A percentile compares a stretch with the other conserved stretches of the same genome.
phyloP scores from a whole-genome alignment of 2,888 invertebrate genomes.

The Acleris emargana region DNA sequence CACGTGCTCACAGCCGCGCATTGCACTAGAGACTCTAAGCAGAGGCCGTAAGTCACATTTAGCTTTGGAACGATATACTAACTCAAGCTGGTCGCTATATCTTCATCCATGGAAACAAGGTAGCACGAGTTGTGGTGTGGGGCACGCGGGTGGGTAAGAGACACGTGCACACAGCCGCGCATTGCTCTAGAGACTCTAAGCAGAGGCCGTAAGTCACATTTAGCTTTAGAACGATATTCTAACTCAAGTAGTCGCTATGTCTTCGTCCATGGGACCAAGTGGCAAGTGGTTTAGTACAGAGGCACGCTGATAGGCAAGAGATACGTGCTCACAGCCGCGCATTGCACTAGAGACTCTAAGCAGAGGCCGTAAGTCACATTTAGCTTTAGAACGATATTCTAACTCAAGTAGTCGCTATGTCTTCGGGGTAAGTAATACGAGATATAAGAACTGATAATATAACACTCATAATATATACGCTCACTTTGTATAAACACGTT shows the following conservation, averaged over 20 bases:
- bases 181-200: conserved; percentile 95
- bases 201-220: conserved; percentile 90
- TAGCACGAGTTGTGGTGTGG: conserved; percentile 97
- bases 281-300: conserved; percentile 97
- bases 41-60: conserved; percentile 89
- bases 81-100: no score
- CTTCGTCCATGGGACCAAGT: conserved; percentile 92
- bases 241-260: conserved; percentile 87
- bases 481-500: no score
- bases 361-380: conserved; percentile 90
- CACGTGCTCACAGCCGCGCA: conserved; percentile 96
- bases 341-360: conserved; percentile 95
- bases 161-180: conserved; percentile 95
- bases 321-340: conserved; percentile 92
- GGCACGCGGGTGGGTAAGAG: conserved; percentile 91
- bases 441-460: no score
- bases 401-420: no score
- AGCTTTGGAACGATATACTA: not conserved
- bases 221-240: not conserved
- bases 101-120: conserved; percentile 92
- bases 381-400: not conserved
- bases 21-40: conserved; percentile 95
- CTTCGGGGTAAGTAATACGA: no score
- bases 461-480: no score
- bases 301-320: conserved; percentile 90